A percentile compares a stretch with the other conserved stretches of the same genome.
Evolutionary conservation across 1,140 invertebrate species (phyloP).

Genomic region (Heliconius melpomene): DNA sequence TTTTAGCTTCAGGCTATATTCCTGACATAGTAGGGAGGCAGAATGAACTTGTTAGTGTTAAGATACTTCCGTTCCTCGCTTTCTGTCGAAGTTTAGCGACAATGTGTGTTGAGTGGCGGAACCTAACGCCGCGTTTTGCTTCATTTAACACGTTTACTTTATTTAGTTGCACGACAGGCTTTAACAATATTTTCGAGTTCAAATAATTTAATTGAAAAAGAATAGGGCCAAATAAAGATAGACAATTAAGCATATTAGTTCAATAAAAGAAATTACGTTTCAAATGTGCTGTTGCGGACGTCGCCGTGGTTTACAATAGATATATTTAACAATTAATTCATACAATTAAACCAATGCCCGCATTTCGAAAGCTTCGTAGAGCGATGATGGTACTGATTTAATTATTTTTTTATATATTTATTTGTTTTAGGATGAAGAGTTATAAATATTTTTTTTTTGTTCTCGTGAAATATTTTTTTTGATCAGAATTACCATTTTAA

Average conservation of each 20-base stretch:
- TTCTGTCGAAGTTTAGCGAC: too few relatives aligned
- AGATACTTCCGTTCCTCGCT: too few relatives aligned
- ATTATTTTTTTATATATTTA: constrained; percentile 11
- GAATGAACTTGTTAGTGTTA: too few relatives aligned
- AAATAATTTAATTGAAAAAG: constrained; percentile 6
- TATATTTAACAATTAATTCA: constrained; percentile 78
- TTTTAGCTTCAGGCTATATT: too few relatives aligned
- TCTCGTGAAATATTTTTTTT: too few relatives aligned
- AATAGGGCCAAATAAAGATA: constrained; percentile 31
- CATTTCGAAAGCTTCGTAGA: constrained; percentile 65
- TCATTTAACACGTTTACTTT: too few relatives aligned
- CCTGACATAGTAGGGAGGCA: too few relatives aligned
- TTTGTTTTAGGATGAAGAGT: not conserved
- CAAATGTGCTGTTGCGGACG: constrained; percentile 75
- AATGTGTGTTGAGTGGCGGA: too few relatives aligned
- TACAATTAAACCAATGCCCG: constrained; percentile 77
- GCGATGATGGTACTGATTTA: constrained; percentile 20
- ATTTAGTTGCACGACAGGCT: too few relatives aligned
- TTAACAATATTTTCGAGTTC: not conserved
- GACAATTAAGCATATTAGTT: constrained; percentile 61
- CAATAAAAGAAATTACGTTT: constrained; percentile 67
- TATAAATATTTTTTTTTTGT: too few relatives aligned
- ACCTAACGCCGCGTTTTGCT: too few relatives aligned
- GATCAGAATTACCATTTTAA: too few relatives aligned
- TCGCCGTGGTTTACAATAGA: constrained; percentile 77